Conservation (phyloP, 2,888 invertebrate species). For the Machimus rusticus region DNA sequence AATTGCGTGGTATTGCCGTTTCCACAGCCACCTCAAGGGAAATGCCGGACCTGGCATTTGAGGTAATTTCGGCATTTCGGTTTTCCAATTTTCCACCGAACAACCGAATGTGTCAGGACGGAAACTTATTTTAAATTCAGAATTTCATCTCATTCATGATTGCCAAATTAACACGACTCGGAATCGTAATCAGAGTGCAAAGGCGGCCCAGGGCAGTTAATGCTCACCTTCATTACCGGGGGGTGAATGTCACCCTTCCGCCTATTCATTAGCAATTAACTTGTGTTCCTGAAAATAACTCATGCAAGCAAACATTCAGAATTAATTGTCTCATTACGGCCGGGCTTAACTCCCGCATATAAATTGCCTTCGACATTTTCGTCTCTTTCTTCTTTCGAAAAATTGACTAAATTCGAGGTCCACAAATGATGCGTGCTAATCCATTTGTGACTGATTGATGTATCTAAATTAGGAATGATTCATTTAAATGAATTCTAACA, state of each 20-base stretch:
- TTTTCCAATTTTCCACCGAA: neutral
- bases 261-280: neutral
- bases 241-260: neutral
- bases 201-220: neutral
- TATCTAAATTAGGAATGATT: slow-evolving; percentile 11
- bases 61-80: neutral
- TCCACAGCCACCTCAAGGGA: neutral
- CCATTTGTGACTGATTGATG: neutral
- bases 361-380: neutral
- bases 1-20: neutral
- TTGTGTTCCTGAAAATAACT: neutral
- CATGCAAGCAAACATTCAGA: neutral
- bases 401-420: neutral
- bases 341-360: neutral
- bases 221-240: neutral
- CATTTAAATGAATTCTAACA: neutral
- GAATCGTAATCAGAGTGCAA: neutral
- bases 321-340: neutral
- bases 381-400: neutral
- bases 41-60: neutral
- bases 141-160: neutral
- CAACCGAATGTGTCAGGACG: neutral
- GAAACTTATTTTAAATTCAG: neutral
- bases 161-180: neutral
- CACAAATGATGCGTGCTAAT: slow-evolving; percentile 6